Conservation (phyloP, 2,888 invertebrate genomes). For the Oscheius myriophilus region DNA sequence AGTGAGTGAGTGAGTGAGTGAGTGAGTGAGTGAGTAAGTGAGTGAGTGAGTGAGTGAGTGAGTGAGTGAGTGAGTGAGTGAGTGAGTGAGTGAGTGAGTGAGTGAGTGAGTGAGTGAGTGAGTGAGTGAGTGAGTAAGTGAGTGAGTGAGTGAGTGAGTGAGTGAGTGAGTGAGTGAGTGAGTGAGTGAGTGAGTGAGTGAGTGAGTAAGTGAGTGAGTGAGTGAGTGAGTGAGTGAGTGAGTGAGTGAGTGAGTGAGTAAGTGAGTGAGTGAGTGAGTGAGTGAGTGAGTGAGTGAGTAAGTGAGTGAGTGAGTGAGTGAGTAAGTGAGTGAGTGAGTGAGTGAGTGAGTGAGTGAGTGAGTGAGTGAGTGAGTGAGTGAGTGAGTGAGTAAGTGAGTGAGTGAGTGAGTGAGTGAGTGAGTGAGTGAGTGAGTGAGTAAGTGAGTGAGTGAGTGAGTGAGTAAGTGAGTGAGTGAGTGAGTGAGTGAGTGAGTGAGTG, state of each 20-base stretch:
- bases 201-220: background rate
- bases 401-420: too few relatives aligned
- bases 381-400: background rate
- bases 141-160: background rate
- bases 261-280: background rate
- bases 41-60: constrained; percentile 2
- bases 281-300: background rate
- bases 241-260: background rate
- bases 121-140: background rate
- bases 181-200: background rate
- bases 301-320: too few relatives aligned
- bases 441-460: too few relatives aligned
- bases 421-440: too few relatives aligned
- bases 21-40: background rate
- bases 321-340: constrained; percentile 1
- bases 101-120: background rate
- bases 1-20: background rate
- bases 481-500: too few relatives aligned
- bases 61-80: background rate
- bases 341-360: constrained; percentile 8
- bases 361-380: constrained; percentile 17
- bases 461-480: too few relatives aligned
- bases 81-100: constrained; percentile 5
- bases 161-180: constrained; percentile 6
- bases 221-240: background rate